Evolutionary conservation across 2,797 vertebrate species (phyloP), one percentile per base, ranked within the genome.

Genomic region (Thripadectes ignobilis): DNA sequence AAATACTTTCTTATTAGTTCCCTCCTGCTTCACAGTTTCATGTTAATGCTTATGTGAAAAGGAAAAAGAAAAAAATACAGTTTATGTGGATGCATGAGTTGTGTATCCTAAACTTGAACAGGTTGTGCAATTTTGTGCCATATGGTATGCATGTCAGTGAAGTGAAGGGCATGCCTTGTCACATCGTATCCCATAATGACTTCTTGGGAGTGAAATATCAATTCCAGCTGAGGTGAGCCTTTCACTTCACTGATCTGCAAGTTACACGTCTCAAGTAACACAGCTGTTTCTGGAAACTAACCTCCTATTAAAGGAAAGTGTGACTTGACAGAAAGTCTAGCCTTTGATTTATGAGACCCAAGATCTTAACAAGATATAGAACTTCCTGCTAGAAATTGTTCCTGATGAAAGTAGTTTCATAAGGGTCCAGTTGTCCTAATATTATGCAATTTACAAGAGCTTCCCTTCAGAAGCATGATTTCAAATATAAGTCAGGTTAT

Each of bases 181-280:
- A 89, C 81, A 88, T 93, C 3, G 0, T 23, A 91, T 94, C 69
- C 49, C 59, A 17, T 52, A 77, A 93, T 74, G 81, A 67, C 55
- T 88, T 92, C 93, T 57, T 19, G 75, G 74, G 85, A 91, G 27
- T 89, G 73, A 91, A 94, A 88, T 89, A 96, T 76, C 54, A 49
- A 89, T 94, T 95, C 90, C 86, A 93, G 86, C 45, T 92, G 87
- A 94, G 65, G 49, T 82, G 74, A 95, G 59, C 63, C 79, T 91
- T 94, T 85, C 90, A 85, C 87, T 92, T 95, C 92, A 92, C 59
- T 94, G 91, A 73, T 74, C 89, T 83, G 52, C 78, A 92, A 93
- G 76, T 82, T 91, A 46, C 45, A 85, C 1, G 0, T 85, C 76
- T 91, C 52, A 59, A 88, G 77, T 54, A 93, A 59, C 61, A 77